Evolutionary conservation across 2,113 vertebrate species (phyloP), one percentile per base, ranked within the genome.

Genomic region (Arothron firmamentum): DNA sequence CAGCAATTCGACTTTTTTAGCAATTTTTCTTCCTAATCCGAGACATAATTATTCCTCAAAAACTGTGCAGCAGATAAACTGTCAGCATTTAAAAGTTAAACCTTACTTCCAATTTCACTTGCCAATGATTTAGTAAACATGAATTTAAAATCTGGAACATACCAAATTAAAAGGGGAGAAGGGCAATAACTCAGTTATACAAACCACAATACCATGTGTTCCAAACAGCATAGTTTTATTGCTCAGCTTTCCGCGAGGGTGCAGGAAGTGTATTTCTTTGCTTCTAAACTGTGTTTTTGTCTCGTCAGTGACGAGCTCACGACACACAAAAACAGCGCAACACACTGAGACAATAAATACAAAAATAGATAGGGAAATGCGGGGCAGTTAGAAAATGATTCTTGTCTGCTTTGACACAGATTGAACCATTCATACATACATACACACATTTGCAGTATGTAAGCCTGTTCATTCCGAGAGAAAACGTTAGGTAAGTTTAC

Each of bases 191-290:
- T 60, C 7, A 54, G 23, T 88, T 90, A 56, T 91, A 89, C 88
- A 86, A 92, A 94, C 92, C 90, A 90, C 79, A 90, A 90, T 93
- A 93, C 93, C 93, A 93, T 92, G 83, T 85, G 81, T 90, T 92
- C 88, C 93, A 92, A 94, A 94, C 94, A 95, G 94, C 92, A 94
- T 92, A 85, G 90, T 91, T 96, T 96, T 97, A 96, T 96, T 96
- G 94, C 95, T 96, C 90, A 80, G 77, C 89, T 83, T 92, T 94
- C 89, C 88, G 90, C 89, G 92, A 90, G 91, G 88, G 87, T 93
- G 93, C 90, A 94, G 92, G 88, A 92, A 84, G 88, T 93, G 56
- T 67, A 71, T 81, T 73, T 78, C 69, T 79, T 78, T 75, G 62
- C 69, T 61, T 84, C 75, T 87, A 80, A 70, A 71, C 72, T 75